Evolutionary conservation across 2,888 invertebrate genomes (phyloP).

Genomic region (Lepidocyrtinus sp.): DNA sequence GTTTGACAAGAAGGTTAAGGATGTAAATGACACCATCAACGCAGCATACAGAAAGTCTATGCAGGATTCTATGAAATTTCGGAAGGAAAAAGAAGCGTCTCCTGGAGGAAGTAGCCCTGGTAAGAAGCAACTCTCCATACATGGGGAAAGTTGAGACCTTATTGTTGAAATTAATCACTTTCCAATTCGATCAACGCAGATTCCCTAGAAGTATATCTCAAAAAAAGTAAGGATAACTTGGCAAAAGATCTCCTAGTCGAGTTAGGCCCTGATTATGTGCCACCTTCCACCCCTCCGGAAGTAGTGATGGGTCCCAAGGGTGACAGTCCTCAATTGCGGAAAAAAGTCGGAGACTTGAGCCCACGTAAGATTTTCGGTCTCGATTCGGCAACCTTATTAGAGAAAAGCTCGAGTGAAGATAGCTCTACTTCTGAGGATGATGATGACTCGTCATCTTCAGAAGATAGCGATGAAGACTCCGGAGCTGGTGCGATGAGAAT

Average conservation of each 20-base stretch:
- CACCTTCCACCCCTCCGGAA: not conserved
- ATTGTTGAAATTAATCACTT: not conserved
- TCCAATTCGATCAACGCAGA: not conserved
- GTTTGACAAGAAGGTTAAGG: conserved; percentile 28
- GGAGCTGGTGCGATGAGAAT: conserved; percentile 13
- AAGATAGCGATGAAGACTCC: conserved; percentile 3
- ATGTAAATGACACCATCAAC: conserved; percentile 21
- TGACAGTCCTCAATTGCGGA: not conserved
- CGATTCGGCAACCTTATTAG: not conserved
- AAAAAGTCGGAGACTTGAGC: not conserved
- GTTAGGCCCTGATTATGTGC: not conserved
- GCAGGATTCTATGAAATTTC: conserved; percentile 1
- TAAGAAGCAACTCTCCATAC: no score
- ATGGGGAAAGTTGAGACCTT: not conserved
- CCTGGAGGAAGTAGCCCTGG: not conserved
- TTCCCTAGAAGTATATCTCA: not conserved
- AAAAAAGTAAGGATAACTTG: conserved; percentile 14
- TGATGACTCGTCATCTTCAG: not conserved
- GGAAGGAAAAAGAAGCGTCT: not conserved
- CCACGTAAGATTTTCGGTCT: conserved; percentile 20
- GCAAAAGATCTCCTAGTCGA: not conserved
- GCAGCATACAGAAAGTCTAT: conserved; percentile 23
- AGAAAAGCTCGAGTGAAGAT: conserved; percentile 15
- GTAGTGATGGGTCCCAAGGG: not conserved
- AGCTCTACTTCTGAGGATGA: not conserved